Evolutionary conservation across 2,797 vertebrate genomes (phyloP).

Genomic region (Valencia hispanica): DNA sequence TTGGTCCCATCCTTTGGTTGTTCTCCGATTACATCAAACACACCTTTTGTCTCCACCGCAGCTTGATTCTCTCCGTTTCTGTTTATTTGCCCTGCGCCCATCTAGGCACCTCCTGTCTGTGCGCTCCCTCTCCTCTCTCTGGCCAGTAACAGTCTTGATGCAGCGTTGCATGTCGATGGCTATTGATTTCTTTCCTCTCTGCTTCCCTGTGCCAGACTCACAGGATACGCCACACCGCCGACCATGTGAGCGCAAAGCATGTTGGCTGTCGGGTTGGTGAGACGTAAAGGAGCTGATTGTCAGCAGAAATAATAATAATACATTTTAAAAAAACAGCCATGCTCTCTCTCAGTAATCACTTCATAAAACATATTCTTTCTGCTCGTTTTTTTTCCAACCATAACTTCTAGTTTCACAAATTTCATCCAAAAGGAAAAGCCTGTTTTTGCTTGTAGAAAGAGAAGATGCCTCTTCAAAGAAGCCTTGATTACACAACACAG

Average conservation of each 20-base stretch:
- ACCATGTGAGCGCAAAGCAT: conserved; percentile 18
- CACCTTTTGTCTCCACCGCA: conserved; percentile 46
- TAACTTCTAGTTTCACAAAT: conserved; percentile 41
- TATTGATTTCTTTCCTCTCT: conserved; percentile 68
- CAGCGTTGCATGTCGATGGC: conserved; percentile 72
- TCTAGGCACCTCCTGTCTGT: conserved; percentile 33
- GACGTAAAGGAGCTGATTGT: conserved; percentile 18
- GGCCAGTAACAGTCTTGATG: conserved; percentile 71
- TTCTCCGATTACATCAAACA: conserved; percentile 31
- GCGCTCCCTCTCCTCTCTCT: conserved; percentile 33
- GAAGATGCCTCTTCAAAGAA: conserved; percentile 41
- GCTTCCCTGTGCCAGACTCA: conserved; percentile 50
- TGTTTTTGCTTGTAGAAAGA: conserved; percentile 48
- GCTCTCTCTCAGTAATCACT: not conserved
- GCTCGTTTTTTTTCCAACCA: conserved; percentile 7
- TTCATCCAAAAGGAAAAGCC: conserved; percentile 36
- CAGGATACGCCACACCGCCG: conserved; percentile 34
- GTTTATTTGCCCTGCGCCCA: conserved; percentile 24
- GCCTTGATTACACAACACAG: conserved; percentile 50
- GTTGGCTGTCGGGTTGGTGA: conserved; percentile 29
- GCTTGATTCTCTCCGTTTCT: conserved; percentile 19
- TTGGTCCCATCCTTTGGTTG: conserved; percentile 10
- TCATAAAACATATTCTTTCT: not conserved
- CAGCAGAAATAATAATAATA: not conserved
- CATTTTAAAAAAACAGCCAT: no score